phyloP scores from a whole-genome alignment of 2,113 vertebrate species.

The Aspiorhynchus laticeps region DNA sequence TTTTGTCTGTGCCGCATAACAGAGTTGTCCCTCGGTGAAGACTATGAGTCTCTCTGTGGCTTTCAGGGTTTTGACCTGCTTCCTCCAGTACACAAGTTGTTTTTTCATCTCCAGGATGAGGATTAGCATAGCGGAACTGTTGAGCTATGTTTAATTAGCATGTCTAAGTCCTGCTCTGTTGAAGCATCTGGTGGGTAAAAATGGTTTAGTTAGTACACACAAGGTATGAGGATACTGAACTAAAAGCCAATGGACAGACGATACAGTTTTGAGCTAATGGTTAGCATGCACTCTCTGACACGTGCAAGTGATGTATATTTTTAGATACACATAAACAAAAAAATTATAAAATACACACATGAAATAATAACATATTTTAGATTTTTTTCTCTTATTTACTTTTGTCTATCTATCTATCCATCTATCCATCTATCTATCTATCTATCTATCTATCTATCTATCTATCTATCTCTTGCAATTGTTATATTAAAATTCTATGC shows the following conservation, averaged over 20 bases:
- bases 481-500: not conserved
- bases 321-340: not conserved
- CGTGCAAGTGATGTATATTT: not conserved
- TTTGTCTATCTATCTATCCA: too few relatives aligned
- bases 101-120: slow-evolving; percentile 16
- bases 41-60: not conserved
- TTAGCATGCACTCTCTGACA: not conserved
- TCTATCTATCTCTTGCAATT: too few relatives aligned
- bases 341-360: not conserved
- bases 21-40: slow-evolving; percentile 30
- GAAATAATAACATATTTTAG: too few relatives aligned
- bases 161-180: slow-evolving; percentile 11
- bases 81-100: slow-evolving; percentile 19
- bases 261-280: not conserved
- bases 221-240: not conserved
- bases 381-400: too few relatives aligned
- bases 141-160: slow-evolving; percentile 37
- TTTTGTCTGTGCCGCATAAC: slow-evolving; percentile 35
- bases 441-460: too few relatives aligned
- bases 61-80: slow-evolving; percentile 40
- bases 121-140: slow-evolving; percentile 20
- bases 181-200: not conserved
- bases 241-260: not conserved
- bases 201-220: not conserved
- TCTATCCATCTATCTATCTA: too few relatives aligned